Percentiles rank a stretch among this genome's conserved stretches.
Conservation (phyloP, 1,140 invertebrate species). For the Eurytemora carolleeae region DNA sequence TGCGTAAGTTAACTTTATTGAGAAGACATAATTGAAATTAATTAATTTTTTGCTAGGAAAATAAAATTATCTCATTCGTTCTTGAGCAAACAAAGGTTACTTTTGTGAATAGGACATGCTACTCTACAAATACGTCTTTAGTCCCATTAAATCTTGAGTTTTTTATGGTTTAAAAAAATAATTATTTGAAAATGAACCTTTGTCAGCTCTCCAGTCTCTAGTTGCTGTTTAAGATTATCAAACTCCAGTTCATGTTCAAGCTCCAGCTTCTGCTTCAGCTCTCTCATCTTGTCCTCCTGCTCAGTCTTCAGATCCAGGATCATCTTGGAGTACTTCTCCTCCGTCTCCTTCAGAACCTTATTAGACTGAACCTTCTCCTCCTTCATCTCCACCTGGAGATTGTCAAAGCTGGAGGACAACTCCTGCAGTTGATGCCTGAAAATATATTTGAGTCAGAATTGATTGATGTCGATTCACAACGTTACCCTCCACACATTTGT, state of each 20-base stretch:
- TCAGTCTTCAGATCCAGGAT: neutral
- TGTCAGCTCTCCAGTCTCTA: neutral
- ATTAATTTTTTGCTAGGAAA: too few relatives aligned
- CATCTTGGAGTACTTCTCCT: neutral
- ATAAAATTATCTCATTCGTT: too few relatives aligned
- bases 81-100: too few relatives aligned
- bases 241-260: neutral
- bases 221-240: neutral
- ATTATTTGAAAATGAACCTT: neutral
- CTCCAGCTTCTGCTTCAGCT: neutral
- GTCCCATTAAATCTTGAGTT: conserved; percentile 1
- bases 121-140: too few relatives aligned
- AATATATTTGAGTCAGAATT: too few relatives aligned
- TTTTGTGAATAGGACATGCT: too few relatives aligned
- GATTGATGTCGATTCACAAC: too few relatives aligned
- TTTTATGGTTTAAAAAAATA: neutral
- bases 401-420: neutral
- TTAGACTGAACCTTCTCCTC: neutral
- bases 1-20: too few relatives aligned
- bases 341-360: neutral
- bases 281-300: conserved; percentile 4
- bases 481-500: too few relatives aligned
- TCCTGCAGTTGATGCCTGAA: conserved; percentile 3
- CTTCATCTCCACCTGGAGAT: neutral
- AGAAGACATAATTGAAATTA: too few relatives aligned